Conservation (phyloP, 1,140 invertebrate genomes). For the Rhopalosiphum maidis region DNA sequence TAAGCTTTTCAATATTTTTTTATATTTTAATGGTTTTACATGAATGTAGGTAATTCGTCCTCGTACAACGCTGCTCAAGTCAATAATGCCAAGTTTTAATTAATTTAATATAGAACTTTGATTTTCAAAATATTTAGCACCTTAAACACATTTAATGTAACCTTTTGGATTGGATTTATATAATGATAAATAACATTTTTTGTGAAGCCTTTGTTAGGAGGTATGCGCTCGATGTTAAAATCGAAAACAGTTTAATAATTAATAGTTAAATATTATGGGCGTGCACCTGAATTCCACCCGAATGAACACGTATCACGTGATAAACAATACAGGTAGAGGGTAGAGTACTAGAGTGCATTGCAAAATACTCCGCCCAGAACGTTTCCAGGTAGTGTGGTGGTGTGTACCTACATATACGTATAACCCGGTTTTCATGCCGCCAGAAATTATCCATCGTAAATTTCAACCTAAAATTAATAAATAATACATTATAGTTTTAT, state of each 20-base stretch:
- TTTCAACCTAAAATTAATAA: not conserved
- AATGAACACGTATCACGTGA: no score
- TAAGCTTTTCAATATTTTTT: not conserved
- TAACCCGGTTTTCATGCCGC: not conserved
- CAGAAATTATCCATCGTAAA: not conserved
- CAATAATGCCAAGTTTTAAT: not conserved
- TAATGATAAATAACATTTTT: not conserved
- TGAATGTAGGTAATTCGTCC: no score
- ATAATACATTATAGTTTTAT: not conserved
- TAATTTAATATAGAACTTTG: not conserved
- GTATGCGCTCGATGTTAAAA: not conserved
- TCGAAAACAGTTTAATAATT: not conserved
- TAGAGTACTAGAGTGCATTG: not conserved
- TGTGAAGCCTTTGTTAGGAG: not conserved
- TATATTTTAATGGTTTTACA: not conserved
- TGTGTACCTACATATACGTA: not conserved
- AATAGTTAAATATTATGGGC: not conserved
- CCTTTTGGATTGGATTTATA: not conserved
- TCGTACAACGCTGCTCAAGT: accelerated
- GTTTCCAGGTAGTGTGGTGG: not conserved
- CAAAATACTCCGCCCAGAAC: not conserved
- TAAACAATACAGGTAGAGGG: no score
- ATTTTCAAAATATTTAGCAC: not conserved
- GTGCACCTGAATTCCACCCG: no score
- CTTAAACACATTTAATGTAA: not conserved